Conservation (phyloP, 2,888 invertebrate genomes). For the Melanchra persicariae region DNA sequence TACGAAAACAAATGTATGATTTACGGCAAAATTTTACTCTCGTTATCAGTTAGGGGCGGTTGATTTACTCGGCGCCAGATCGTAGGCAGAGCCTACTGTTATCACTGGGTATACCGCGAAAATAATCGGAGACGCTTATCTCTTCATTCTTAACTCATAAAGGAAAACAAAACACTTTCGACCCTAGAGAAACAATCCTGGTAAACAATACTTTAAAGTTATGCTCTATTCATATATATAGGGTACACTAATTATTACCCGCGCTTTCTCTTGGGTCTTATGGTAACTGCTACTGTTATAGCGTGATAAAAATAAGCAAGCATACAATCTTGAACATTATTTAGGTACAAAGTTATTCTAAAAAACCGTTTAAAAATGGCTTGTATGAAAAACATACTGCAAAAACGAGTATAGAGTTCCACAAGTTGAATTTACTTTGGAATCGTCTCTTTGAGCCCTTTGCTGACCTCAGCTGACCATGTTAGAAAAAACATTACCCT, state of each 20-base stretch:
- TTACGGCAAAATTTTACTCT: conserved; percentile 82
- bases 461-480: too few relatives aligned
- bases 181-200: conserved; percentile 62
- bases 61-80: conserved; percentile 85
- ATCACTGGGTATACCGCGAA: conserved; percentile 70
- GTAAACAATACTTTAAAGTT: conserved; percentile 52
- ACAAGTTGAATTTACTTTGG: too few relatives aligned
- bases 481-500: too few relatives aligned
- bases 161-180: conserved; percentile 69
- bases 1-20: conserved; percentile 87
- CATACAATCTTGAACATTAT: too few relatives aligned
- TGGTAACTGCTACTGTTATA: too few relatives aligned
- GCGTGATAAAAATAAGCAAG: too few relatives aligned
- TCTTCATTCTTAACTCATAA: conserved; percentile 66
- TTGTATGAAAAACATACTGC: too few relatives aligned
- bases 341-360: too few relatives aligned
- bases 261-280: background rate
- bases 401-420: too few relatives aligned
- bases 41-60: conserved; percentile 85
- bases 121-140: conserved; percentile 77
- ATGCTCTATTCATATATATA: background rate
- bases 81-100: conserved; percentile 61
- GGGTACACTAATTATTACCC: background rate
- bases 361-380: too few relatives aligned
- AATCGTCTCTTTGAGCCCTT: too few relatives aligned